These are phyloP conservation scores for Cervus canadensis DNA, from an alignment of 2,113 vertebrate species.

Conservation along the genomic window DNA sequence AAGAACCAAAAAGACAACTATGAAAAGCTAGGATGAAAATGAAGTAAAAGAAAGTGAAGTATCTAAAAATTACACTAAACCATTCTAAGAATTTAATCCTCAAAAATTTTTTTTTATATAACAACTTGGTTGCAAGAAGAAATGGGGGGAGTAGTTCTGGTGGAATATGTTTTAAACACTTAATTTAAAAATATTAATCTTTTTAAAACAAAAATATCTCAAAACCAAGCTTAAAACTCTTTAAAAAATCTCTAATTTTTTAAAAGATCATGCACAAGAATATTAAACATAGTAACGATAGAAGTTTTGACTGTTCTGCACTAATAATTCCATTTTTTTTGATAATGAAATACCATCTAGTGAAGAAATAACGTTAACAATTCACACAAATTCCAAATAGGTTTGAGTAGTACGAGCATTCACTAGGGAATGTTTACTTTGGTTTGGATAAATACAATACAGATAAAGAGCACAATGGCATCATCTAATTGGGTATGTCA, in stretches of 20 bases:
- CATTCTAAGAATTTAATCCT: background rate
- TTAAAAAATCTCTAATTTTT: background rate
- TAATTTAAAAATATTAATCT: background rate
- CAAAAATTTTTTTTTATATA: background rate
- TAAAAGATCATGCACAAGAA: background rate
- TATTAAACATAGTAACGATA: background rate
- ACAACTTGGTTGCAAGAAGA: background rate
- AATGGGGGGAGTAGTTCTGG: background rate
- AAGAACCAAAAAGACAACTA: background rate
- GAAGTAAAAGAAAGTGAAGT: background rate
- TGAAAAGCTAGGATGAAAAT: background rate
- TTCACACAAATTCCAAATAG: background rate
- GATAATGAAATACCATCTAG: background rate
- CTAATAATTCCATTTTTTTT: background rate
- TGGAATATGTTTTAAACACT: background rate
- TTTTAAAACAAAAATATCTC: background rate
- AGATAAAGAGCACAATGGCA: background rate
- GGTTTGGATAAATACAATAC: background rate
- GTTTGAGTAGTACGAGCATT: background rate
- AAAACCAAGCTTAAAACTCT: background rate
- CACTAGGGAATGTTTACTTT: background rate
- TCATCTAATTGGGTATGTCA: background rate
- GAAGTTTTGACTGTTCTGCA: background rate
- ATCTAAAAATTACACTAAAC: background rate
- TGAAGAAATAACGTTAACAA: background rate